Evolutionary conservation across 2,113 vertebrate genomes (phyloP).

Genomic region (Ploceus nigricollis): DNA sequence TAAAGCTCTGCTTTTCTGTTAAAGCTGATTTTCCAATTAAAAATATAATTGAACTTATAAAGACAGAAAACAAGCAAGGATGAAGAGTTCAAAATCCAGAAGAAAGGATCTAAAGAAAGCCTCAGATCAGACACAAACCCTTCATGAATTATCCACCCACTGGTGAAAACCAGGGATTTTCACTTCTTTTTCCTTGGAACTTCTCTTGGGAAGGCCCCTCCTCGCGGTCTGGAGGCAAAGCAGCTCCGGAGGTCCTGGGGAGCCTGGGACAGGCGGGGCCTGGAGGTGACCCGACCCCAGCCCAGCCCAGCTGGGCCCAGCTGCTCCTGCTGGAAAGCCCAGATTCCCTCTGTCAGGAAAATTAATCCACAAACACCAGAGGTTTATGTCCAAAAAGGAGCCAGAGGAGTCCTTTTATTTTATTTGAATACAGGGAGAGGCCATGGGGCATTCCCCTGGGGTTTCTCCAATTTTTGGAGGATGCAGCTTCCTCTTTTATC

Average conservation of each 20-base stretch:
- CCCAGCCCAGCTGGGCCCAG: not conserved
- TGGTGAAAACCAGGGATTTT: not conserved
- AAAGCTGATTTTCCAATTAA: not conserved
- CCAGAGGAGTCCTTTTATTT: not conserved
- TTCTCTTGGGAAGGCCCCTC: not conserved
- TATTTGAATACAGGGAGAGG: not conserved
- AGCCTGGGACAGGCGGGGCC: not conserved
- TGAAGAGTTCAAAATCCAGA: not conserved
- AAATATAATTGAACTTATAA: not conserved
- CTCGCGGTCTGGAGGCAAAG: not conserved
- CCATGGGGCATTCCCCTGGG: not conserved
- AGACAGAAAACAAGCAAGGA: not conserved
- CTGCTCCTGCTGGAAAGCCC: not conserved
- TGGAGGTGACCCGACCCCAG: not conserved
- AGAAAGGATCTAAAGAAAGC: not conserved
- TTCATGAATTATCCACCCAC: not conserved
- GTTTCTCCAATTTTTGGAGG: not conserved
- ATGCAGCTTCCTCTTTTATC: not conserved
- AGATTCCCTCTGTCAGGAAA: not conserved
- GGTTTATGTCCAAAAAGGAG: not conserved
- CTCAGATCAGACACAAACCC: not conserved
- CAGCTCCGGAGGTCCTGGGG: not conserved
- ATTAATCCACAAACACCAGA: not conserved
- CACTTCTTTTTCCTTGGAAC: not conserved
- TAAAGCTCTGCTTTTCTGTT: not conserved